phyloP scores from a whole-genome alignment of 2,113 vertebrate genomes.

The Carettochelys insculpta region DNA sequence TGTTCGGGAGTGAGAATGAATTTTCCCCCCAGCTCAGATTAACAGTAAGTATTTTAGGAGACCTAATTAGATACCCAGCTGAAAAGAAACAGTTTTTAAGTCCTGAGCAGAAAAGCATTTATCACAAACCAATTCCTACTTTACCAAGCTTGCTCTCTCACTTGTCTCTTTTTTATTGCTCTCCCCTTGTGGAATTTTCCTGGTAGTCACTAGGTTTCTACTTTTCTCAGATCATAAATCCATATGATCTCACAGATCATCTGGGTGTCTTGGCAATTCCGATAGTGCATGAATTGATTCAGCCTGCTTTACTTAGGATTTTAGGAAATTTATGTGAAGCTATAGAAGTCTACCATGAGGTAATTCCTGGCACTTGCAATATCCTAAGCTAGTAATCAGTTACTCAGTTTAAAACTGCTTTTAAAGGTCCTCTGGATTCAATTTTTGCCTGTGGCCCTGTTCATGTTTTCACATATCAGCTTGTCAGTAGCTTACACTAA shows the following conservation, averaged over 20 bases:
- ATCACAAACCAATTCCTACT: neutral
- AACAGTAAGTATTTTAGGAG: neutral
- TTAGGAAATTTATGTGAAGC: conserved; percentile 46
- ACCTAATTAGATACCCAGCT: neutral
- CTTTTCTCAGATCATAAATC: conserved; percentile 64
- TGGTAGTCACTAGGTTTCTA: conserved; percentile 1
- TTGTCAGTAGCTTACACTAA: neutral
- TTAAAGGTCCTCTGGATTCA: conserved; percentile 28
- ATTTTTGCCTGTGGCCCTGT: conserved; percentile 11
- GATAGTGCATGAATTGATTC: conserved; percentile 53
- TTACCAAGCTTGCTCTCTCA: conserved; percentile 9
- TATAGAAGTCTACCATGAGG: conserved; percentile 25
- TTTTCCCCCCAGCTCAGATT: too few relatives aligned
- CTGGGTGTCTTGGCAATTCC: conserved; percentile 39
- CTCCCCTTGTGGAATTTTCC: neutral
- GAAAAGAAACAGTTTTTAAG: conserved; percentile 19
- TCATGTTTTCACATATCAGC: conserved; percentile 38
- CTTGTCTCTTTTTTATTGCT: conserved; percentile 17
- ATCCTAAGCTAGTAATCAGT: conserved; percentile 34
- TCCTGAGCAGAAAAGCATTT: neutral
- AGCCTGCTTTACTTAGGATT: conserved; percentile 27
- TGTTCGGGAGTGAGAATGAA: too few relatives aligned
- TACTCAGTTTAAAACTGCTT: conserved; percentile 42
- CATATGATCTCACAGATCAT: conserved; percentile 53
- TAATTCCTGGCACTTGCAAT: conserved; percentile 35